Conservation (phyloP, 2,113 vertebrate species). For the Rhinoptilus africanus region DNA sequence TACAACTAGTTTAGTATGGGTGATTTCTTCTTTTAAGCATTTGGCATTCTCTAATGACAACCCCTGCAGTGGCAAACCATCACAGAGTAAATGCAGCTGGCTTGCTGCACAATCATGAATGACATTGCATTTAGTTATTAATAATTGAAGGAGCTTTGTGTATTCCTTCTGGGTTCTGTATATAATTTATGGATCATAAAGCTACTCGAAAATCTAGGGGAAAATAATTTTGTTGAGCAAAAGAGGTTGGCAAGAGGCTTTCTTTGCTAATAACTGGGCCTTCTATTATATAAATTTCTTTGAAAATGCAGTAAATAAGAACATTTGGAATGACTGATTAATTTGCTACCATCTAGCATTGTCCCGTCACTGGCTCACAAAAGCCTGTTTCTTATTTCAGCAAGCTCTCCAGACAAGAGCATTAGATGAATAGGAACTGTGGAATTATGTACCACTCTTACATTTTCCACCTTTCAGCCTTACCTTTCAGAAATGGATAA, state of each 20-base stretch:
- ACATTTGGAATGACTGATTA: not conserved
- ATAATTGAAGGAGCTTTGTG: conserved; percentile 72
- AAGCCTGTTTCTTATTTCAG: not conserved
- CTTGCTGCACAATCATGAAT: conserved; percentile 46
- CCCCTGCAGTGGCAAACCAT: conserved; percentile 48
- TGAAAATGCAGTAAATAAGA: conserved; percentile 16
- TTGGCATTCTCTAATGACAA: conserved; percentile 50
- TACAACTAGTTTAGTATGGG: conserved; percentile 49
- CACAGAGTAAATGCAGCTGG: conserved; percentile 48
- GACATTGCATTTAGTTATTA: conserved; percentile 69
- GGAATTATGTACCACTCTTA: not conserved
- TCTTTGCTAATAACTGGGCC: not conserved
- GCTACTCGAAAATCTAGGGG: conserved; percentile 4
- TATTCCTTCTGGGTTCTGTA: conserved; percentile 58
- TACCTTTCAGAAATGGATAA: not conserved
- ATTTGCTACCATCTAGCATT: not conserved
- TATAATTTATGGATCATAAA: conserved; percentile 74
- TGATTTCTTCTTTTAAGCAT: conserved; percentile 59
- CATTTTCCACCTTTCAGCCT: not conserved
- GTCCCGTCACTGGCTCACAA: not conserved
- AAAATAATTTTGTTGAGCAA: conserved; percentile 23
- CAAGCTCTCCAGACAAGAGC: not conserved
- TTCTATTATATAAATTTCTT: not conserved
- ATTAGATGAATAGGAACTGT: not conserved
- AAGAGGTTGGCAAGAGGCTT: conserved; percentile 1